Evolutionary conservation across 2,797 vertebrate species (phyloP), one percentile per base, ranked within the genome.

Genomic region (Discoglossus pictus): DNA sequence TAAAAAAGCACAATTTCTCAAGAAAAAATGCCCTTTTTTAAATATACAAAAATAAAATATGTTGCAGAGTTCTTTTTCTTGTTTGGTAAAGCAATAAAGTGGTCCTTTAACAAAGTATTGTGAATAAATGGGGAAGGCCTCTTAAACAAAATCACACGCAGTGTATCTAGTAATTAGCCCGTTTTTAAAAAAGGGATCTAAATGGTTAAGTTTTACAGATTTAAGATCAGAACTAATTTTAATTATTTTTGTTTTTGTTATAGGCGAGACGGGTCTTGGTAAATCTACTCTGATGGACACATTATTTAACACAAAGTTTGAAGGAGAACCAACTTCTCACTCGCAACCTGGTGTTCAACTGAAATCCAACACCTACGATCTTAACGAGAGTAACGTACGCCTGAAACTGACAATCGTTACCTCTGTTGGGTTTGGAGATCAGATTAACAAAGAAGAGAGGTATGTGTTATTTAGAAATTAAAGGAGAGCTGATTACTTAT

Each of bases 371-470:
- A 96, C 94, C 42, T 99, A 96, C 0, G 95, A 99, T 75, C 91
- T 99, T 55, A 94, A 96, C 76, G 97, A 99, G 84, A 98, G 96
- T 80, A 98, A 95, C 0, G 95, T 99, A 66, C 91, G 92, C 17
- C 92, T 99, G 74, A 99, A 98, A 76, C 92, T 99, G 69, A 97
- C 93, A 7, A 84, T 98, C 1, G 95, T 98, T 52, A 95, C 94
- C 89, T 95, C 93, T 0, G 92, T 97, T 62, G 97, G 96, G 60
- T 99, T 99, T 54, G 95, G 96, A 27, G 96, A 98, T 80, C 96
- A 99, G 82, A 99, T 99, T 75, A 99, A 98, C 82, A 98, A 99
- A 81, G 95, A 99, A 62, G 93, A 98, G 85, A 98, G 97, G 97
- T 98, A 79, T 82, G 75, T 48, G 51, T 1, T 42, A 11, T 42